Base-by-base conservation (phyloP, 2,113 vertebrate genomes). In the Nicator chloris region DNA sequence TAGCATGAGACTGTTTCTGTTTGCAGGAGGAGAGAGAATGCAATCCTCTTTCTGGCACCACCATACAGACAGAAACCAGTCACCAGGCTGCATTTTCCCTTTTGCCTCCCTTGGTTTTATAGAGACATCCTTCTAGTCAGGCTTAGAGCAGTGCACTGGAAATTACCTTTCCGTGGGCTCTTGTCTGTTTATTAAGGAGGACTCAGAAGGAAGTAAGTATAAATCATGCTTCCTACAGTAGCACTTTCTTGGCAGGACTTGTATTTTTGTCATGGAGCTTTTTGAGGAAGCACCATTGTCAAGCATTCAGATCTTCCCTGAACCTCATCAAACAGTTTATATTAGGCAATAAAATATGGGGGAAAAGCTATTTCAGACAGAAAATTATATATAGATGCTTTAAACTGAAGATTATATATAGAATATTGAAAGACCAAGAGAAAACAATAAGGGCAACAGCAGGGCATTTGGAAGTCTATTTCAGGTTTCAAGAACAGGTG, bases 381-480 rank as follows among this genome's bases (percentile, higher is more conserved):
- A 75, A 83, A 20, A 50, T 83, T 60, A 49, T 37, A 40, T 78
- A 40, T 37, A 70, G 42, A 54, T 83, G 56, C 53, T 81, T 92
- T 86, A 77, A 88, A 86, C 20, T 51, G 39, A 73, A 77, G 66
- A 68, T 83, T 66, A 30, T 64, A 23, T 79, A 20, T 21, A 40
- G 30, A 94, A 78, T 45, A 63, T 51, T 81, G 47, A 88, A 93
- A 94, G 44, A 70, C 20, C 13, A 61, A 49, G 78, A 86, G 28
- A 82, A 94, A 93, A 86, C 64, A 90, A 30, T 82, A 77, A 47
- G 47, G 45, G 45, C 71, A 94, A 71, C 87, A 94, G 85, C 78
- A 63, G 81, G 61, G 39, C 47, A 66, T 91, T 91, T 86, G 24
- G 39, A 93, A 85, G 57, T 72, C 89, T 95, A 82, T 82, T 88